Percentiles rank a stretch among this genome's conserved stretches.
phyloP scores from a whole-genome alignment of 2,888 invertebrate genomes.

The Cataglyphis livida region DNA sequence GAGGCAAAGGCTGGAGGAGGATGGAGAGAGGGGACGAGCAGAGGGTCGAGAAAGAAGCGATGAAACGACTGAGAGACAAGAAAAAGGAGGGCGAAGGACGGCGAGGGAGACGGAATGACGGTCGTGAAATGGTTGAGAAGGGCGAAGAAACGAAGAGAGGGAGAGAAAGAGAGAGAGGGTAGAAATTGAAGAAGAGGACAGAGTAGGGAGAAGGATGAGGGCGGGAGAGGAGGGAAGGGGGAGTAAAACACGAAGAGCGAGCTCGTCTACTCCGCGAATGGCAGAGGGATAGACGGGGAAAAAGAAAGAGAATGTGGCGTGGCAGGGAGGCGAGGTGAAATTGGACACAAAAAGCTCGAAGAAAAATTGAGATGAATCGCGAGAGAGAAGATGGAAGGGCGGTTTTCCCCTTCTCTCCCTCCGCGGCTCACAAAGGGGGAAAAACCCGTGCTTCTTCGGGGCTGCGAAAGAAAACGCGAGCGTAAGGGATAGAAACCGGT shows the following conservation, averaged over 20 bases:
- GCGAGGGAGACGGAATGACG: constrained; percentile 61
- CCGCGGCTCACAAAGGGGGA: constrained; percentile 52
- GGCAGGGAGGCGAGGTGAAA: constrained; percentile 77
- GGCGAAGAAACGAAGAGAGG: constrained; percentile 48
- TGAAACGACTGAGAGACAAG: constrained; percentile 83
- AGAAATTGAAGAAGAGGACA: constrained; percentile 29
- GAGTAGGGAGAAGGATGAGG: constrained; percentile 60
- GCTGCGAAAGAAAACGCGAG: constrained; percentile 72
- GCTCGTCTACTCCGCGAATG: constrained; percentile 74
- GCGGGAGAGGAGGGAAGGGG: constrained; percentile 29
- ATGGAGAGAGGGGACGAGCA: constrained; percentile 79
- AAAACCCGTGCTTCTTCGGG: constrained; percentile 71
- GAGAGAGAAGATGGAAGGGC: constrained; percentile 72
- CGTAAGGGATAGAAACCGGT: constrained; percentile 67
- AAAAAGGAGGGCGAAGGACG: constrained; percentile 83
- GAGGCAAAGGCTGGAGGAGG: constrained; percentile 67
- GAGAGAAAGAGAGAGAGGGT: constrained; percentile 56
- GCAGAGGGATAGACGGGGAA: constrained; percentile 83
- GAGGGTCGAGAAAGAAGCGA: constrained; percentile 75
- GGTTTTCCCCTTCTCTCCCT: constrained; percentile 43
- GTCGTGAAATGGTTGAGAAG: constrained; percentile 55
- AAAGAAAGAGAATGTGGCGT: constrained; percentile 83
- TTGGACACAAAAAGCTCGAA: constrained; percentile 79
- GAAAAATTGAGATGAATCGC: constrained; percentile 83
- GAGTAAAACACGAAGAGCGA: constrained; percentile 45